Conservation (phyloP, 2,888 invertebrate species). For the Drosophila hamatofila region DNA sequence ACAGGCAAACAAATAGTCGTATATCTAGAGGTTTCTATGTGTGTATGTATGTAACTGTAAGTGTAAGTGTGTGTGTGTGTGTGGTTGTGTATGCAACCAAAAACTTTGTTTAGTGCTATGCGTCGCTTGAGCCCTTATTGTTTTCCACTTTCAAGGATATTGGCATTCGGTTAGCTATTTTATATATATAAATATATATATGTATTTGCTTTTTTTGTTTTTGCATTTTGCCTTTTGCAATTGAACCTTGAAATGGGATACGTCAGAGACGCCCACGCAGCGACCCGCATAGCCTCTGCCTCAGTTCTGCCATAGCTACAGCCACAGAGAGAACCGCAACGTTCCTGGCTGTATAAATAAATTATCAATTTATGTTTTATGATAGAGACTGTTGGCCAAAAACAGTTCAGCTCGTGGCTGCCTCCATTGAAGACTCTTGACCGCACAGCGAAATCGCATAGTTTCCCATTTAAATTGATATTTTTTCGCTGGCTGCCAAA, state of each 20-base stretch:
- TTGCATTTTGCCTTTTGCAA: conserved; percentile 21
- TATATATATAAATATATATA: background rate
- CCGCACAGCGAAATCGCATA: conserved; percentile 4
- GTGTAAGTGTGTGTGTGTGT: conserved; percentile 9
- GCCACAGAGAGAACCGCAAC: conserved; percentile 19
- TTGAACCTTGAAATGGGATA: conserved; percentile 74
- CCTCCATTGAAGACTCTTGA: conserved; percentile 10
- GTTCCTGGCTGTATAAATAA: conserved; percentile 48
- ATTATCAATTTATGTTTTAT: conserved; percentile 58
- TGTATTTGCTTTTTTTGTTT: conserved; percentile 3
- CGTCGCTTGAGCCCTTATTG: conserved; percentile 64
- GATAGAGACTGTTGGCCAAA: conserved; percentile 24
- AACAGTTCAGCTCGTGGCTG: conserved; percentile 10
- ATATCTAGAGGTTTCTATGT: background rate
- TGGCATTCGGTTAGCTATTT: conserved; percentile 56
- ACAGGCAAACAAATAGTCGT: conserved; percentile 60
- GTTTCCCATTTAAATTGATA: conserved; percentile 6
- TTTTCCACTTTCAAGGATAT: conserved; percentile 55
- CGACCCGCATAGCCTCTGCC: conserved; percentile 2
- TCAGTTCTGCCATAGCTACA: conserved; percentile 2
- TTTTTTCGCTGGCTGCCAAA: background rate
- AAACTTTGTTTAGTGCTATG: conserved; percentile 64
- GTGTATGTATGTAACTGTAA: no score
- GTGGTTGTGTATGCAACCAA: conserved; percentile 38
- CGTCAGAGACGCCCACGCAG: conserved; percentile 54